Base-by-base conservation (phyloP, 2,113 vertebrate genomes). In the Ictidomys tridecemlineatus region DNA sequence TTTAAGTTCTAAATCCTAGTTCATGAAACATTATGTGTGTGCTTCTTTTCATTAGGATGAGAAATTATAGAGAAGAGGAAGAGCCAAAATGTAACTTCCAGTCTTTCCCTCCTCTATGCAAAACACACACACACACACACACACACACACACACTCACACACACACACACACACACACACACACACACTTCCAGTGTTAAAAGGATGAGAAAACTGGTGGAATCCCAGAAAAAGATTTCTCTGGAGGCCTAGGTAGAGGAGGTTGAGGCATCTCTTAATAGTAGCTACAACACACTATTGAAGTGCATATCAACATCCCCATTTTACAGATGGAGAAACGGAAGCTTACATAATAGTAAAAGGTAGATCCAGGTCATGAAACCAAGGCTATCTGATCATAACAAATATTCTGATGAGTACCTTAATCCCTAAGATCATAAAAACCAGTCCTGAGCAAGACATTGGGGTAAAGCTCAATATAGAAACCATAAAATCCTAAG, bases 251-350 rank as follows among this genome's bases (percentile, higher is more conserved):
- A 72, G 34, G 4, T n/a, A 5, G 39, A 85, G 51, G 78, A 79
- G 13, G 18, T 8, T 42, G 70, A 92, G 30, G 20, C 4, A 45
- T 58, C 51, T 83, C 65, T 34, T 85, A 20, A 58, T 5, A 58
- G 56, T 58, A 58, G 5, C 17, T 58, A 58, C 5, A 6, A 58
- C 5, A 26, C 24, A 24, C 8, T 26, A 61, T 8, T 61, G 58
- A 61, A 61, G 58, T 53, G 0, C 92, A 10, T 65, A 39, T 61
- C 86, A 85, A 65, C 34, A 90, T 76, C 30, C 24, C 45, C 53
- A 83, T 34, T 82, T 91, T 28, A 86, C 34, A 95, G 48, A 82
- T 65, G 45, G 61, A 70, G 77, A 88, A 93, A 86, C 10, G 10
- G 48, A 89, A 70, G 63, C 14, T 80, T 39, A 95, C 53, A 85